Conservation (phyloP, 2,797 vertebrate species). For the Spondyliosoma cantharus region DNA sequence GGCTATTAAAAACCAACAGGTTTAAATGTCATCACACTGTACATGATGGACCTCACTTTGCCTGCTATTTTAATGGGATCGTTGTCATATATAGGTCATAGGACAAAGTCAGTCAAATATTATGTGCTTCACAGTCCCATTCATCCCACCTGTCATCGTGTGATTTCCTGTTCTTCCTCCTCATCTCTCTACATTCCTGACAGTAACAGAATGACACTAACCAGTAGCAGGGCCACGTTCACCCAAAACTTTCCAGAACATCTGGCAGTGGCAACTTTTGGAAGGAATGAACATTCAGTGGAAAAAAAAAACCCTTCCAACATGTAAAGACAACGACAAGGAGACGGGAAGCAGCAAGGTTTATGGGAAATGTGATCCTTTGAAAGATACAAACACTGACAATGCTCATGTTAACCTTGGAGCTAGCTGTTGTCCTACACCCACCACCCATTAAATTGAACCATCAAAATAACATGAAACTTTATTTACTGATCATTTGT, state of each 20-base stretch:
- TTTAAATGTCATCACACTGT: background rate
- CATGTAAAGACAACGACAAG: slow-evolving; percentile 27
- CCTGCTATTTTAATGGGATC: slow-evolving; percentile 1
- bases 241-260: slow-evolving; percentile 10
- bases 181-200: background rate
- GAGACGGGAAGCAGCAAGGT: slow-evolving; percentile 18
- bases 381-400: background rate
- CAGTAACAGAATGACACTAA: slow-evolving; percentile 13
- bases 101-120: background rate
- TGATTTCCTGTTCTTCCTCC: slow-evolving; percentile 15
- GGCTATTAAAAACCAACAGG: background rate
- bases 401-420: background rate
- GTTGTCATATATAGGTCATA: background rate
- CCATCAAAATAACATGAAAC: background rate
- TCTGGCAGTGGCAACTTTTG: slow-evolving; percentile 7
- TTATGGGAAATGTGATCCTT: slow-evolving; percentile 23
- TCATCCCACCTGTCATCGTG: slow-evolving; percentile 6
- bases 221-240: slow-evolving; percentile 12
- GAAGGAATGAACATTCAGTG: slow-evolving; percentile 12
- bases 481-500: background rate
- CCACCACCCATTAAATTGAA: background rate
- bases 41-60: background rate
- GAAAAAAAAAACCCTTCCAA: slow-evolving; percentile 21
- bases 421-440: background rate
- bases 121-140: slow-evolving; percentile 1